Percentiles rank a stretch among this genome's conserved stretches.
Conservation (phyloP, 2,888 invertebrate genomes). For the Brachycybe producta region DNA sequence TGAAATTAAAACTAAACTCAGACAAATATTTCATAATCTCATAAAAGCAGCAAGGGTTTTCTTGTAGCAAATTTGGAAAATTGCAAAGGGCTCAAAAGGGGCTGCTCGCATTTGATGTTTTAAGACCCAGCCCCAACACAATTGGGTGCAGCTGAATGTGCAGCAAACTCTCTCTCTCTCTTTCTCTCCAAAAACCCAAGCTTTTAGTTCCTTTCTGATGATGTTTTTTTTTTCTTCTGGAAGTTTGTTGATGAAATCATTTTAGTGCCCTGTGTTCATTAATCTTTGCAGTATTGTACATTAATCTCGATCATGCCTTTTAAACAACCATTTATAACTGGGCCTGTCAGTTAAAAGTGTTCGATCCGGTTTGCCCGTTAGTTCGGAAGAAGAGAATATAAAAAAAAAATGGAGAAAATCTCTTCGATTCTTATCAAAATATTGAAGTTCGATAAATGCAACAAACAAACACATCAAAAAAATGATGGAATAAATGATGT, state of each 20-base stretch:
- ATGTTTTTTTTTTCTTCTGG: too few relatives aligned
- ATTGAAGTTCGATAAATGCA: slow-evolving; percentile 11
- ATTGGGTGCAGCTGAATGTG: slow-evolving; percentile 4
- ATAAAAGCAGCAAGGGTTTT: too few relatives aligned
- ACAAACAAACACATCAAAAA: slow-evolving; percentile 7
- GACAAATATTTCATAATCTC: too few relatives aligned
- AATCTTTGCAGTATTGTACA: slow-evolving; percentile 15
- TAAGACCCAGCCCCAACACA: slow-evolving; percentile 4
- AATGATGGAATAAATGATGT: too few relatives aligned
- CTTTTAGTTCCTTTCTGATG: too few relatives aligned
- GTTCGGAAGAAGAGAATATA: background rate
- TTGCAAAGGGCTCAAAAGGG: too few relatives aligned
- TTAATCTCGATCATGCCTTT: slow-evolving; percentile 17
- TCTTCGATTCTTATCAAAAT: slow-evolving; percentile 12
- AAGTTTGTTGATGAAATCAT: too few relatives aligned
- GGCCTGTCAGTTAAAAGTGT: background rate
- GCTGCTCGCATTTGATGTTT: too few relatives aligned
- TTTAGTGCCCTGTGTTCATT: slow-evolving; percentile 12
- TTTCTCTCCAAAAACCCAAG: too few relatives aligned
- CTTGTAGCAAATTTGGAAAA: too few relatives aligned
- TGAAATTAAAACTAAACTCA: too few relatives aligned
- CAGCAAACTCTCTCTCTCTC: slow-evolving; percentile 3
- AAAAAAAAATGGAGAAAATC: too few relatives aligned
- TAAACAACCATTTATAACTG: slow-evolving; percentile 15
- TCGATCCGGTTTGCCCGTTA: slow-evolving; percentile 9